Base-by-base conservation (phyloP, 1,140 invertebrate species). In the Drosophila virilis region DNA sequence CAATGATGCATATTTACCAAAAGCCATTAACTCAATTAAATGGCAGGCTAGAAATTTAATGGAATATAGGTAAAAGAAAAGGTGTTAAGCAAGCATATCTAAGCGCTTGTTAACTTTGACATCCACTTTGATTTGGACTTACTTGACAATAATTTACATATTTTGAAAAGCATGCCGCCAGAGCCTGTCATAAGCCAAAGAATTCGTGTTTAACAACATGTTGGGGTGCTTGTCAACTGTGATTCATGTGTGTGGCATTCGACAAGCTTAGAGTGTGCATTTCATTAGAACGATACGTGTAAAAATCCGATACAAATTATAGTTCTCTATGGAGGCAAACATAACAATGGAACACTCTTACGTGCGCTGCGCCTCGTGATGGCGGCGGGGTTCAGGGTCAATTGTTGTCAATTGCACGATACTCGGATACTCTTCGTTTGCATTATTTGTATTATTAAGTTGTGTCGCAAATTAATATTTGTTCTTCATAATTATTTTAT, bases 401-500 rank as follows among this genome's bases (percentile, higher is more conserved):
- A 79, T 79, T 81, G 59, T 65, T 79, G 35, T 22, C 10, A 75
- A 89, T 77, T 79, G 79, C 84, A 86, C 77, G 84, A 77, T 79
- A 33, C 38, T 33, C 37, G 17, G 43, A 65, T 51, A 42, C 48
- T 46, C 48, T 61, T 54, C 61, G 64, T 40, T 40, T 89, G 77
- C 84, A 84, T 84, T 88, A 88, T 89, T 89, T 88, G 80, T 78
- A 77, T 85, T 70, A 71, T 71, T 61, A 67, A 83, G 77, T 77
- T 73, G 52, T 32, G 88, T 89, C 9, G 15, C 15, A 46, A 17
- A 9, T 84, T 89, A 83, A 89, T 89, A 89, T 89, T 89, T 89
- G 80, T 85, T 84, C 74, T 90, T 78, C 85, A 89, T 74, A 69
- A 89, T 89, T 84, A 89, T 84, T 89, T 78, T 64, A 84, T 89